phyloP scores from a whole-genome alignment of 2,113 vertebrate species.

The Mus pahari region DNA sequence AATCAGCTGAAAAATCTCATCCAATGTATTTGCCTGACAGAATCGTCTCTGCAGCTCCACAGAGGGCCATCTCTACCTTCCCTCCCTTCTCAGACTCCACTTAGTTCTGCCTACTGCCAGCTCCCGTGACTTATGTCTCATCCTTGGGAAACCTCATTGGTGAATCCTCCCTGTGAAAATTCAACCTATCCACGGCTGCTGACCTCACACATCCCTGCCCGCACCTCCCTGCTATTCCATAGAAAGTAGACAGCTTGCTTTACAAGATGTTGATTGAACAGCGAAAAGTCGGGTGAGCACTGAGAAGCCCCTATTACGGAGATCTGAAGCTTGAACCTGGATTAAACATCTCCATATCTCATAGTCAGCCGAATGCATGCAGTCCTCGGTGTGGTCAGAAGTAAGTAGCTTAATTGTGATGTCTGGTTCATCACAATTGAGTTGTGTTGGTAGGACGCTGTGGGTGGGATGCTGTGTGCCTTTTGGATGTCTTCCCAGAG shows the following conservation, averaged over 20 bases:
- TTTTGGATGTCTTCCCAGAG: not conserved
- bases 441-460: not conserved
- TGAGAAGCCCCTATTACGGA: not conserved
- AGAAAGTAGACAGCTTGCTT: too few species aligned
- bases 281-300: accelerated
- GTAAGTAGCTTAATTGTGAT: not conserved
- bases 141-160: not conserved
- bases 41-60: not conserved
- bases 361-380: not conserved
- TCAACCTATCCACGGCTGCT: too few species aligned
- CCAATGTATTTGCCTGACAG: not conserved
- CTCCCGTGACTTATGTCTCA: not conserved
- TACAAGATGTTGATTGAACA: not conserved
- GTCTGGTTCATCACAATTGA: accelerated
- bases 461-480: accelerated
- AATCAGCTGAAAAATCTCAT: not conserved
- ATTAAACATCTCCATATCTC: not conserved
- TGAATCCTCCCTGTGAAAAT: not conserved
- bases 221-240: not conserved
- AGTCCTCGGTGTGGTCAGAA: not conserved
- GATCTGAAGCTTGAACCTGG: not conserved
- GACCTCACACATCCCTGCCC: accelerated
- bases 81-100: not conserved
- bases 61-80: not conserved
- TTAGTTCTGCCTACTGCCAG: not conserved